These are phyloP conservation scores for Cheilosia urbana DNA, from an alignment of 2,888 invertebrate genomes.

Conservation along the genomic window DNA sequence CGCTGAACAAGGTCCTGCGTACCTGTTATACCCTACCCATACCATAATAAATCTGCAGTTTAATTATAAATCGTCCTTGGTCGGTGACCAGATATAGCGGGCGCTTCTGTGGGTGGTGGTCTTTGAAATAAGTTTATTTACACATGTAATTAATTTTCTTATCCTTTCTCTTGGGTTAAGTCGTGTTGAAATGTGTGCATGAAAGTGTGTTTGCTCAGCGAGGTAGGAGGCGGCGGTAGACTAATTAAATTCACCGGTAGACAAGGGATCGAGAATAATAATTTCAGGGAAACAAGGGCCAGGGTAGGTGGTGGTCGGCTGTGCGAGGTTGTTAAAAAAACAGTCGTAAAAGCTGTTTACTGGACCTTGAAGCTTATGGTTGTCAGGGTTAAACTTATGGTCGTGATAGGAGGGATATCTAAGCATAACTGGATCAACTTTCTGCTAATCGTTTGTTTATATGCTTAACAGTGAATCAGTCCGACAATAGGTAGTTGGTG, in stretches of 20 bases:
- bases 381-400: slow-evolving; percentile 23
- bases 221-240: not conserved
- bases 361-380: slow-evolving; percentile 25
- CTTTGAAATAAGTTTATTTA: slow-evolving; percentile 59
- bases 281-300: not conserved
- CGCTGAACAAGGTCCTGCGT: slow-evolving; percentile 15
- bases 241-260: slow-evolving; percentile 58
- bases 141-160: slow-evolving; percentile 68
- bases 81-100: not conserved
- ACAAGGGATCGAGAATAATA: slow-evolving; percentile 39
- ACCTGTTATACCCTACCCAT: not conserved
- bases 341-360: slow-evolving; percentile 39
- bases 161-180: slow-evolving; percentile 43
- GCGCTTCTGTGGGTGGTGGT: slow-evolving; percentile 8
- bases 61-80: slow-evolving; percentile 56
- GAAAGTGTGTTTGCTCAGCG: not conserved
- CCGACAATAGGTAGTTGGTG: no score
- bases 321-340: slow-evolving; percentile 20
- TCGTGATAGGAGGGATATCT: not conserved
- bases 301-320: not conserved
- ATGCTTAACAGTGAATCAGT: no score
- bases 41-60: slow-evolving; percentile 13
- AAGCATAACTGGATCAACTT: not conserved
- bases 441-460: no score
- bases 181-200: slow-evolving; percentile 4